phyloP scores from a whole-genome alignment of 2,113 vertebrate species.

The Oncorhynchus tshawytscha region DNA sequence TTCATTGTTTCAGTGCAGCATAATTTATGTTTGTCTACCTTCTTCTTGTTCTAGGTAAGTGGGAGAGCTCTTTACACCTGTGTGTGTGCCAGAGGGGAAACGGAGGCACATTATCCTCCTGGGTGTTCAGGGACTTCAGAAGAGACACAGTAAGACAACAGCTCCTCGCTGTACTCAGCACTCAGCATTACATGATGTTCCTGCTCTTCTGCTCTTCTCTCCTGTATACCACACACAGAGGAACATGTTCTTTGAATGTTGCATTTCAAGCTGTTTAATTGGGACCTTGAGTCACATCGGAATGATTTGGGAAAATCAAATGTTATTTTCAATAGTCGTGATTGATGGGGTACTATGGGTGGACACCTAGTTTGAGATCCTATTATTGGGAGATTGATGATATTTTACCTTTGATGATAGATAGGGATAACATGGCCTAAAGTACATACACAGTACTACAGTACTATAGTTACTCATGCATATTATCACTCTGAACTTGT shows the following conservation, averaged over 20 bases:
- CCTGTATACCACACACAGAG: background rate
- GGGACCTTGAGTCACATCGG: background rate
- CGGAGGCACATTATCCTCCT: background rate
- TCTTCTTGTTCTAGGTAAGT: conserved; percentile 25
- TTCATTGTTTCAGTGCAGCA: background rate
- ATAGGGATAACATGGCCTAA: background rate
- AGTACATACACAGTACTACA: too few species aligned
- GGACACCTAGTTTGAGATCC: background rate
- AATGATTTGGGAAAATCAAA: background rate
- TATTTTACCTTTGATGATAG: background rate
- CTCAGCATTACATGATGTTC: background rate
- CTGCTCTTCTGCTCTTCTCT: background rate
- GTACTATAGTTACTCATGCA: too few species aligned
- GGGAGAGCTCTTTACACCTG: background rate
- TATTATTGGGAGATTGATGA: background rate
- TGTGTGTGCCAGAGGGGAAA: conserved; percentile 9
- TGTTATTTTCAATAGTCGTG: background rate
- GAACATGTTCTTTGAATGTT: background rate
- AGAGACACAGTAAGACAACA: conserved; percentile 24
- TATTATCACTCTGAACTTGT: too few species aligned
- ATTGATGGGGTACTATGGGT: background rate
- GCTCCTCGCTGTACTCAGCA: background rate
- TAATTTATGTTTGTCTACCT: conserved; percentile 4
- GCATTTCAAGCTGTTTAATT: background rate
- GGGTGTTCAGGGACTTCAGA: background rate